These are phyloP conservation scores for Pyxicephalus adspersus DNA, from an alignment of 2,113 vertebrate genomes.

Conservation along the genomic window DNA sequence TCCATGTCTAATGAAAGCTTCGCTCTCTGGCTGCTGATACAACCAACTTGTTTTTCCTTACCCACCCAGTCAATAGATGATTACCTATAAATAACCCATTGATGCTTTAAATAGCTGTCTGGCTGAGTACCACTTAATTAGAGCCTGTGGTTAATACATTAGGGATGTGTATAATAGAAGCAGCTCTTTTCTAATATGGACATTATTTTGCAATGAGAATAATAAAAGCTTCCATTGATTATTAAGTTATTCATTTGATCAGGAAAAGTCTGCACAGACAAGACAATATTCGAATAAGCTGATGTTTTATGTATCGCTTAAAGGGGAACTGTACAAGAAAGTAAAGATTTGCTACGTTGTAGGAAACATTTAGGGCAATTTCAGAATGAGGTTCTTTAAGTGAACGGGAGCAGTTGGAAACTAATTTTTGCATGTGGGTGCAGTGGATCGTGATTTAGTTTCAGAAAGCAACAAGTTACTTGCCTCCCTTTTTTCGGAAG, in stretches of 20 bases:
- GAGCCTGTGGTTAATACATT: conserved; percentile 9
- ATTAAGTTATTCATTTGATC: not conserved
- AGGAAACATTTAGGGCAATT: too few species aligned
- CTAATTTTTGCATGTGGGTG: too few species aligned
- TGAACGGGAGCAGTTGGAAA: too few species aligned
- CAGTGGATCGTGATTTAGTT: too few species aligned
- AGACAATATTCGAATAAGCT: not conserved
- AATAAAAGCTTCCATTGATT: conserved; percentile 1
- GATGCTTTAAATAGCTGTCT: conserved; percentile 28
- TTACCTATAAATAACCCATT: conserved; percentile 49
- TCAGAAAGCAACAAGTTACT: too few species aligned
- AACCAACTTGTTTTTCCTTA: conserved; percentile 51
- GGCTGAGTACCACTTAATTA: conserved; percentile 32
- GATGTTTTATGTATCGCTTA: not conserved
- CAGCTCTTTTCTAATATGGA: conserved; percentile 10
- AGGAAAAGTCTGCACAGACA: not conserved
- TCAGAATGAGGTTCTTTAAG: too few species aligned
- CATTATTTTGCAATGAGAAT: not conserved
- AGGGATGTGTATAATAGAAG: not conserved
- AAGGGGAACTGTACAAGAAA: too few species aligned
- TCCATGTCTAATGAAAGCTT: conserved; percentile 50
- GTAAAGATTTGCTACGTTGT: too few species aligned
- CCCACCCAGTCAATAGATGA: conserved; percentile 50
- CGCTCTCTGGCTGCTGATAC: conserved; percentile 37
- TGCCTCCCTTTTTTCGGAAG: too few species aligned